phyloP scores from a whole-genome alignment of 2,888 invertebrate genomes.

The Melinopterus prodromus region DNA sequence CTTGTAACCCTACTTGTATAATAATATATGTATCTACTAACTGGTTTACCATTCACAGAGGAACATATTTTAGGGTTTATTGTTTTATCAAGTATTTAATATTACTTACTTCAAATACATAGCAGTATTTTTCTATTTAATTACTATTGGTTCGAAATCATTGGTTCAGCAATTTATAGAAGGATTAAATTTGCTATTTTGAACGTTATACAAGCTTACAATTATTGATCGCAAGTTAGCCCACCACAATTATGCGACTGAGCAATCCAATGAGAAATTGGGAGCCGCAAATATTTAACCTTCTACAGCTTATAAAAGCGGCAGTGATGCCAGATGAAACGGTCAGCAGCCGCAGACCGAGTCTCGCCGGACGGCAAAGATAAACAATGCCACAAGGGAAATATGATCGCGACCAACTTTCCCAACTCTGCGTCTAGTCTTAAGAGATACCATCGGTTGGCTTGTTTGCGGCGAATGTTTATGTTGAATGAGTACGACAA shows the following conservation, averaged over 20 bases:
- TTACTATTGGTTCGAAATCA: too few species aligned
- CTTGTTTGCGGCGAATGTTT: not conserved
- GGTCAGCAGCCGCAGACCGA: not conserved
- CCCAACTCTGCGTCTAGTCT: not conserved
- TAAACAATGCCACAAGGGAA: not conserved
- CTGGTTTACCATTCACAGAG: too few species aligned
- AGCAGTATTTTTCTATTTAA: too few species aligned
- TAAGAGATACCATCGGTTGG: not conserved
- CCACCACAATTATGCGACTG: too few species aligned
- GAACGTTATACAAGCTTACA: too few species aligned
- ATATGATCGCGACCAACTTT: slow-evolving; percentile 4
- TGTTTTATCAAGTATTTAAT: too few species aligned
- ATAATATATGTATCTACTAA: too few species aligned
- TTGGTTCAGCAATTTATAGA: too few species aligned
- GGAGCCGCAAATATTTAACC: not conserved
- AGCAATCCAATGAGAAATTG: not conserved
- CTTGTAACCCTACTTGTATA: too few species aligned
- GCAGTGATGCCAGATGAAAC: not conserved
- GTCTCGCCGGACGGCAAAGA: not conserved
- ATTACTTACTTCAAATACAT: too few species aligned
- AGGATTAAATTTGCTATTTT: too few species aligned
- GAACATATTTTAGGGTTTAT: too few species aligned
- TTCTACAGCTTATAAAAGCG: not conserved
- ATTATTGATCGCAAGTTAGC: not conserved
- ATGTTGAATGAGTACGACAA: not conserved